These are phyloP conservation scores for Craterocephalus amniculus DNA, from an alignment of 2,797 vertebrate genomes.

Conservation along the genomic window DNA sequence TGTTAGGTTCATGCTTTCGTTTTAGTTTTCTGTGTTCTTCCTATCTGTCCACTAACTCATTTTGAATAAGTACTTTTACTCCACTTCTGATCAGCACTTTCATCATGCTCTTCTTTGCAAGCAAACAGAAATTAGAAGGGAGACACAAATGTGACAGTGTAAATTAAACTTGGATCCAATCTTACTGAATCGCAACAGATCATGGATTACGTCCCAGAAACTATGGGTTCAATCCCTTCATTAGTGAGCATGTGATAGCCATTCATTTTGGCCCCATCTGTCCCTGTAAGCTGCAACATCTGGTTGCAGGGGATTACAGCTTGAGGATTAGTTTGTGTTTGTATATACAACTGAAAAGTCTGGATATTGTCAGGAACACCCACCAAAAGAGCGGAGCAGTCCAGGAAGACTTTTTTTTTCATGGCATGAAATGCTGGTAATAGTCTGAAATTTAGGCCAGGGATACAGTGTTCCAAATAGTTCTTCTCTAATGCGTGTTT, in stretches of 20 bases:
- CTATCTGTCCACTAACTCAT: not conserved
- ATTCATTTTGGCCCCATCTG: conserved; percentile 47
- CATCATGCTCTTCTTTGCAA: conserved; percentile 33
- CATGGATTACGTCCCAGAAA: conserved; percentile 41
- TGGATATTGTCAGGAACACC: conserved; percentile 59
- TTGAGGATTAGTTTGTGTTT: conserved; percentile 68
- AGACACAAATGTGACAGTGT: conserved; percentile 45
- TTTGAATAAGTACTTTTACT: conserved; percentile 24
- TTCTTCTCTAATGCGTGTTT: not conserved
- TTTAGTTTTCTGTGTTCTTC: conserved; percentile 8
- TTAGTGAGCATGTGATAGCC: conserved; percentile 60
- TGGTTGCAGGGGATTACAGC: conserved; percentile 66
- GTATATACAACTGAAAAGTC: conserved; percentile 64
- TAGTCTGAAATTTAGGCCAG: conserved; percentile 1
- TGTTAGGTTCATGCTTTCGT: conserved; percentile 27
- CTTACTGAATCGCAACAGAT: conserved; percentile 36
- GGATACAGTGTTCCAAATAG: not conserved
- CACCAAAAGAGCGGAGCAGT: conserved; percentile 22
- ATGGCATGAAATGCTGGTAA: conserved; percentile 8
- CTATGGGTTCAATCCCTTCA: conserved; percentile 51
- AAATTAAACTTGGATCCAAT: conserved; percentile 52
- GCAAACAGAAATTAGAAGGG: conserved; percentile 31
- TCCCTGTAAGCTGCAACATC: conserved; percentile 73
- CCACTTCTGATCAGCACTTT: conserved; percentile 31
- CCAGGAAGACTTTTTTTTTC: conserved; percentile 2